phyloP scores from a whole-genome alignment of 1,140 invertebrate genomes.

The Drosophila insularis region DNA sequence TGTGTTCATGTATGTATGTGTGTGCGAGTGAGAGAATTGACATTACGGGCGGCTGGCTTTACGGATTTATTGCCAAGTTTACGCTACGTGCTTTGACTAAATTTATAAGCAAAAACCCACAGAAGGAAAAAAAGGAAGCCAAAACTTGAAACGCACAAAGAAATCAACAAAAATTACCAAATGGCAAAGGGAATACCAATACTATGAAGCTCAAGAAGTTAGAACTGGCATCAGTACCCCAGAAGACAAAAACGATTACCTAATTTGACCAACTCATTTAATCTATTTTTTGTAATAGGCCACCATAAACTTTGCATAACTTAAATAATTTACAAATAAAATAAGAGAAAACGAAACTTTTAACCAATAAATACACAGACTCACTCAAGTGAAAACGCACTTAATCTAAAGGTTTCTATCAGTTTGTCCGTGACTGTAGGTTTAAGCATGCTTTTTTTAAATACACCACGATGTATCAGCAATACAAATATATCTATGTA shows the following conservation, averaged over 20 bases:
- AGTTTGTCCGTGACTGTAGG: neutral
- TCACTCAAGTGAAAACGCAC: too few relatives aligned
- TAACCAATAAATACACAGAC: too few relatives aligned
- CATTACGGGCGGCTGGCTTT: slow-evolving; percentile 55
- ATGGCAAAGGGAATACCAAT: slow-evolving; percentile 47
- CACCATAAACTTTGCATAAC: too few relatives aligned
- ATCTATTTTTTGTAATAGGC: too few relatives aligned
- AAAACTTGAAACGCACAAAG: slow-evolving; percentile 45
- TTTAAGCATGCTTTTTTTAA: slow-evolving; percentile 9
- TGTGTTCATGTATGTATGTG: slow-evolving; percentile 21
- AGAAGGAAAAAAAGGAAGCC: neutral
- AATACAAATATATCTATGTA: neutral
- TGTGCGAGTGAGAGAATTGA: slow-evolving; percentile 9
- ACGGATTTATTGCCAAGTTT: slow-evolving; percentile 78
- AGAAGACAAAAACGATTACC: too few relatives aligned
- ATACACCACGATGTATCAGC: slow-evolving; percentile 22
- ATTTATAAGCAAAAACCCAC: slow-evolving; percentile 59
- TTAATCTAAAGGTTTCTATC: neutral
- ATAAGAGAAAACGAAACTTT: too few relatives aligned
- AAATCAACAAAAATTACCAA: slow-evolving; percentile 36
- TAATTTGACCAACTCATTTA: too few relatives aligned
- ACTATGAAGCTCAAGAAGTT: slow-evolving; percentile 31
- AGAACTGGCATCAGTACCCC: slow-evolving; percentile 2
- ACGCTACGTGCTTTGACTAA: slow-evolving; percentile 76
- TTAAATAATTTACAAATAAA: too few relatives aligned